Conservation (phyloP, 2,888 invertebrate genomes). For the Osedax frankpressi region DNA sequence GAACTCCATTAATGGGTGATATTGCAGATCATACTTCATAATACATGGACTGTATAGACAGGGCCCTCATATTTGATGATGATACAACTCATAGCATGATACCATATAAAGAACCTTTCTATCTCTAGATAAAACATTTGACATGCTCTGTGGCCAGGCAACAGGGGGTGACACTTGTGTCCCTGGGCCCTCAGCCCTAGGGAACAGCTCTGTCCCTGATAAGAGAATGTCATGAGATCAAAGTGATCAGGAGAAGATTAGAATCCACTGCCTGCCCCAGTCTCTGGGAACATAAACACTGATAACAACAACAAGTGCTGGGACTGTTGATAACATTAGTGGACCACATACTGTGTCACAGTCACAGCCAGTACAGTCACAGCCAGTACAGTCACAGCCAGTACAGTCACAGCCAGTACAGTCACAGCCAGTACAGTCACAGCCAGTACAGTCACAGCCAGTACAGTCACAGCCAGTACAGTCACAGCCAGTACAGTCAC, state of each 20-base stretch:
- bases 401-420: no score
- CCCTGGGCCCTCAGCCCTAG: neutral
- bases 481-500: no score
- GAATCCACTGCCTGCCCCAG: neutral
- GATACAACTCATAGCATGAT: neutral
- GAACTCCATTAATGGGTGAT: neutral
- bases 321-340: neutral
- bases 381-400: no score
- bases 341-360: constrained; percentile 2
- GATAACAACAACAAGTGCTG: constrained; percentile 2
- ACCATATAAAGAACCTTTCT: neutral
- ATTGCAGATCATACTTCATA: neutral
- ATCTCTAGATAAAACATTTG: neutral
- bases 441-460: no score
- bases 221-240: neutral
- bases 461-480: no score
- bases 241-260: constrained; percentile 6
- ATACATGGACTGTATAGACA: neutral
- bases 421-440: no score
- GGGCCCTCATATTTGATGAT: constrained; percentile 1
- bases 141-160: neutral
- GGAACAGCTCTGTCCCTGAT: neutral
- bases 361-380: no score
- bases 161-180: neutral
- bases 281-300: constrained; percentile 1